Conservation (phyloP, 2,113 vertebrate species). For the Micronycteris hirsuta region DNA sequence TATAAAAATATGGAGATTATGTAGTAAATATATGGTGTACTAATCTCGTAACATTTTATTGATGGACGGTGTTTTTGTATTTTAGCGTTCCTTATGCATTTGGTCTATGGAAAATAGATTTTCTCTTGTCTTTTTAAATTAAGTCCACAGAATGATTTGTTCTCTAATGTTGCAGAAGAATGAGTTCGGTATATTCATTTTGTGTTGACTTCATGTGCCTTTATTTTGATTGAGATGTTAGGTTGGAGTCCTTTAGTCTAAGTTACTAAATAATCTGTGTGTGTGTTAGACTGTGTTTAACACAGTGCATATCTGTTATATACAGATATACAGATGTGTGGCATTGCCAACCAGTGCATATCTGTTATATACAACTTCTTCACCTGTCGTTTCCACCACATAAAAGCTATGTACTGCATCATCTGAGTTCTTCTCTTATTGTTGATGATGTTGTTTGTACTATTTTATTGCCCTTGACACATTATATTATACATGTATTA, state of each 20-base stretch:
- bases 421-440: not conserved
- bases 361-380: not conserved
- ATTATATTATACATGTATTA: not conserved
- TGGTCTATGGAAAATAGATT: not conserved
- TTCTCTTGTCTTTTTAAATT: not conserved
- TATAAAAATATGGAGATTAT: constrained; percentile 72
- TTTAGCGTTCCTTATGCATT: not conserved
- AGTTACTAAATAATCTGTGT: not conserved
- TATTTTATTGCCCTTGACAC: constrained; percentile 36
- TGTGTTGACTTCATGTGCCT: not conserved
- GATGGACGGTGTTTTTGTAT: not conserved
- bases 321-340: not conserved
- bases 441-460: not conserved
- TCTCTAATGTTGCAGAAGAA: not conserved
- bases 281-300: not conserved
- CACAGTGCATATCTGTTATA: not conserved
- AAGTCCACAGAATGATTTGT: not conserved
- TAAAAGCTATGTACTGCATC: not conserved
- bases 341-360: not conserved
- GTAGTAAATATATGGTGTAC: constrained; percentile 55
- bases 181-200: constrained; percentile 51
- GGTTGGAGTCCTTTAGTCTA: not conserved
- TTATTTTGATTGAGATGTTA: constrained; percentile 35
- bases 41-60: not conserved
- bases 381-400: constrained; percentile 40